Base-by-base conservation (phyloP, 2,888 invertebrate species). In the Hipparchia sbordonii region DNA sequence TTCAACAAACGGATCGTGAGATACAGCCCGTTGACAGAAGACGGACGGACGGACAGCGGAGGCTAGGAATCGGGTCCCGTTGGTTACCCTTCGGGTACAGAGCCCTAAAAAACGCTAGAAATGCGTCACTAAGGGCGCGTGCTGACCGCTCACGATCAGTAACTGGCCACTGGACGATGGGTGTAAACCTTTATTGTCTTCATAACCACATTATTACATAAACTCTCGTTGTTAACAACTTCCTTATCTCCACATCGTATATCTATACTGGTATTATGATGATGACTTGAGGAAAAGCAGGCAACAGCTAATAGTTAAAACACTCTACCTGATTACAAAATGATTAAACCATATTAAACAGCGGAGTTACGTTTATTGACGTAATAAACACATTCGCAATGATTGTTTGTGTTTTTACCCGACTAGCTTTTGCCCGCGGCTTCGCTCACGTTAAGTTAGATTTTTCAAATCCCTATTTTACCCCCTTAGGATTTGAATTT, bases 181-280 rank as follows among this genome's bases (percentile, higher is more conserved):
- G 63, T 39, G 13, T 54, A n/a, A 7, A 54, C n/a, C 66, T 52
- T 39, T n/a, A 54, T 52, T 39, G 54, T 66, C 39, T 66, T 66
- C 52, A 54, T 66, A 66, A 63, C 63, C 8, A 48, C 33, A 2
- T 45, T 54, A 54, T 66, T 66, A 54, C 66, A 66, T 66, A 66
- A 66, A 66, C 39, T 66, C 39, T 61, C n/a, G 46, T 39, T 48
- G 39, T 61, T 45, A 61, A 61, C 48, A 63, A 54, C 54, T 66
- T 66, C 66, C 66, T 45, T 54, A 66, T 66, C 66, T 52, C 54
- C n/a, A 45, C 45, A 66, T 54, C 66, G 23, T 48, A 62, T n/a
- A 54, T 12, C n/a, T 63, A 54, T 48, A 48, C 39, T 39, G 39
- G 39, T 39, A 39, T 39, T 48, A 48, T n/a, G 39, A 66, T 54